phyloP scores from a whole-genome alignment of 1,140 invertebrate species.

The Saxidomus purpurata region DNA sequence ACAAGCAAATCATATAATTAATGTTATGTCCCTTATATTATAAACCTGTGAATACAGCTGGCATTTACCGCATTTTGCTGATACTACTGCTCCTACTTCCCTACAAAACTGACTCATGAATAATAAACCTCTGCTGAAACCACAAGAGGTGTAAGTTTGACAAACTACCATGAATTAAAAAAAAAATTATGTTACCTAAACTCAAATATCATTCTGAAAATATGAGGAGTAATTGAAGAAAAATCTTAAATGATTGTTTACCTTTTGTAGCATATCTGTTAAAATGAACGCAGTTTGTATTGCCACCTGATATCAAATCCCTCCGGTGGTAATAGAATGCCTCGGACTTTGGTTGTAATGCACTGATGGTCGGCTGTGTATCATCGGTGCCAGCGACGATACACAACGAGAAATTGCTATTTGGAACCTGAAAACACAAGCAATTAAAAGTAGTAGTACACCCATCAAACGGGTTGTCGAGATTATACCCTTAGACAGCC shows the following conservation, averaged over 20 bases:
- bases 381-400: not conserved
- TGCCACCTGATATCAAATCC: not conserved
- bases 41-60: not conserved
- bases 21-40: not conserved
- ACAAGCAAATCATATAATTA: not conserved
- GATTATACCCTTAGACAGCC: not conserved
- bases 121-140: too few species aligned
- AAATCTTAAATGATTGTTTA: too few species aligned
- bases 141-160: too few species aligned
- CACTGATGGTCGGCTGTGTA: not conserved
- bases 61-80: too few species aligned
- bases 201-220: too few species aligned
- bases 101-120: too few species aligned
- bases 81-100: too few species aligned
- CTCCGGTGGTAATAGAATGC: not conserved
- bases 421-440: not conserved
- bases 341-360: not conserved
- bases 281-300: not conserved
- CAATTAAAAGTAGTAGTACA: too few species aligned
- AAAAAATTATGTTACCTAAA: too few species aligned
- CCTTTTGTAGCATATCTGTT: conserved; percentile 19
- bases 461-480: not conserved
- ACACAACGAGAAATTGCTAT: conserved; percentile 3
- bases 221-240: too few species aligned
- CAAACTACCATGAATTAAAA: too few species aligned